Evolutionary conservation across 2,797 vertebrate genomes (phyloP).

Genomic region (Siniperca undulata): DNA sequence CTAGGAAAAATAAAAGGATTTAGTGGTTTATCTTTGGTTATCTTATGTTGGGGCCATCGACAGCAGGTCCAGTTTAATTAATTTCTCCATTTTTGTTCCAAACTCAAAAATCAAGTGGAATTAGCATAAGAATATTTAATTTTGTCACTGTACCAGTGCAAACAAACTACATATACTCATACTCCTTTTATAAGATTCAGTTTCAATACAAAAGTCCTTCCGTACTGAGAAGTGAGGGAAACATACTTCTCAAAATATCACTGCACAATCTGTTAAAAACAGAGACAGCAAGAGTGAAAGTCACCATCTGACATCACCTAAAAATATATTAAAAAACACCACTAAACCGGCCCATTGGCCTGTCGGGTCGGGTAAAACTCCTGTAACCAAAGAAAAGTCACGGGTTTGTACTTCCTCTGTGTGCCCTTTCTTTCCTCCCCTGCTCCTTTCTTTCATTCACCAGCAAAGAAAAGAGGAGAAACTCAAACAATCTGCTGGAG

Average conservation of each 20-base stretch:
- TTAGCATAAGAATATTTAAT: no score
- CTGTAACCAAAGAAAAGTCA: no score
- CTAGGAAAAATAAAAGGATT: not conserved
- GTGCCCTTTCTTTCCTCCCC: not conserved
- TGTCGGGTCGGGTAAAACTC: not conserved
- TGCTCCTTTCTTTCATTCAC: conserved; percentile 35
- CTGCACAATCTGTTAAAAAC: not conserved
- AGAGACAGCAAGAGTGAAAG: no score
- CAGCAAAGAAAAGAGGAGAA: conserved; percentile 62
- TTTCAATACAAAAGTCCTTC: not conserved
- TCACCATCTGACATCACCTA: not conserved
- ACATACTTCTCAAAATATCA: not conserved
- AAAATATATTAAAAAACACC: not conserved
- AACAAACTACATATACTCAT: not conserved
- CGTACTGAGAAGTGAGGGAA: not conserved
- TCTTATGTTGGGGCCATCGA: not conserved
- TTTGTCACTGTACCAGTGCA: not conserved
- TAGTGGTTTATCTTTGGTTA: not conserved
- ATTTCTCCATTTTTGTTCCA: not conserved
- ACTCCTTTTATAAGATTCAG: not conserved
- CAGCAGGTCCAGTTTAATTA: not conserved
- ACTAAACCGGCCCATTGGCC: not conserved
- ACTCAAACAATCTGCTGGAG: conserved; percentile 74
- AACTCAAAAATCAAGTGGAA: not conserved
- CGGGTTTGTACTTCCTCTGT: not conserved